These are phyloP conservation scores for Onychomys leucogaster DNA, from an alignment of 2,797 vertebrate species.

Conservation along the genomic window DNA sequence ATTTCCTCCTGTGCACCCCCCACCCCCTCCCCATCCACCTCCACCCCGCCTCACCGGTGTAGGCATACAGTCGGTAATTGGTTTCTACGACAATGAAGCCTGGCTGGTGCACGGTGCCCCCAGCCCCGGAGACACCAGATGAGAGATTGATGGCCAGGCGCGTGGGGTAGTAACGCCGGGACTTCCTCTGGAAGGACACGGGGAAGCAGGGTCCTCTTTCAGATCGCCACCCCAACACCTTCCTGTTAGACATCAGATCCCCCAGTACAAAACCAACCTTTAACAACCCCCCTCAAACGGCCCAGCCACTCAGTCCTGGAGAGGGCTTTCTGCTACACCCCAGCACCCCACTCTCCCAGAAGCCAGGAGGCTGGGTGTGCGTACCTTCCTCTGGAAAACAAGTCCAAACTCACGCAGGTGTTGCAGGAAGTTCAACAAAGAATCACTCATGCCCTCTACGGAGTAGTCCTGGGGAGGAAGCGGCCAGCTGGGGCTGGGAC, in stretches of 20 bases:
- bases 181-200: slow-evolving; percentile 91
- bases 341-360: not conserved
- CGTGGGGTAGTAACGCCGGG: slow-evolving; percentile 95
- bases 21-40: not conserved
- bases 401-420: slow-evolving; percentile 96
- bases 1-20: not conserved
- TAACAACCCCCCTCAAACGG: not conserved
- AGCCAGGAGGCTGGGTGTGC: not conserved
- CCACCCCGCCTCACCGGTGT: slow-evolving; percentile 89
- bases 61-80: slow-evolving; percentile 95
- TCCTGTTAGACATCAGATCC: not conserved
- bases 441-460: slow-evolving; percentile 97
- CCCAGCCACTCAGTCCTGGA: not conserved
- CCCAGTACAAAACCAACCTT: not conserved
- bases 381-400: slow-evolving; percentile 96
- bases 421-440: slow-evolving; percentile 94
- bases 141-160: slow-evolving; percentile 95
- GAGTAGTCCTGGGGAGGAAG: slow-evolving; percentile 92
- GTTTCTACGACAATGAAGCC: slow-evolving; percentile 95
- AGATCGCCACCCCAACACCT: not conserved
- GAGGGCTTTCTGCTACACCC: not conserved
- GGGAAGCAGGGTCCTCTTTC: not conserved
- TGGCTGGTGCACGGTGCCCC: slow-evolving; percentile 87
- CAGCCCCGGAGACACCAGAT: slow-evolving; percentile 90
- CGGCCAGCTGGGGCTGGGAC: not conserved